Percentiles rank a stretch among this genome's conserved stretches.
Conservation (phyloP, 2,888 invertebrate species). For the Hirtodrosophila trivittata region DNA sequence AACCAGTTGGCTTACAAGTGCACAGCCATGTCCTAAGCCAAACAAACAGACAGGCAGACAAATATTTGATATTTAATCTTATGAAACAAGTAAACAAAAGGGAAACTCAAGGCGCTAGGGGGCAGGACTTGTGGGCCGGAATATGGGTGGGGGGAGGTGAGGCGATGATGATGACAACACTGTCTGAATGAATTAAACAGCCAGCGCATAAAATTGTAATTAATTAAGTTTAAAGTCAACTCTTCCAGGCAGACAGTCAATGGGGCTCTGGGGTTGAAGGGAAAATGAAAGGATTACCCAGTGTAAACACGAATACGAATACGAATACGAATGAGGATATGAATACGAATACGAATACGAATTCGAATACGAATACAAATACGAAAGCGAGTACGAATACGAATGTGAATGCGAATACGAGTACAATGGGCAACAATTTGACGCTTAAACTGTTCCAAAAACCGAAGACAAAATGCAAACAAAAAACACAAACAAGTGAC, state of each 20-base stretch:
- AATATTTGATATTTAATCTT: constrained; percentile 77
- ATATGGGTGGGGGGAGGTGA: background rate
- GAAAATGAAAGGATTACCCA: constrained; percentile 6
- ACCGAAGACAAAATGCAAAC: constrained; percentile 74
- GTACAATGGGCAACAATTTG: constrained; percentile 70
- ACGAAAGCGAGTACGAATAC: background rate
- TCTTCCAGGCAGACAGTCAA: constrained; percentile 10
- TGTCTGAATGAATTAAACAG: constrained; percentile 50
- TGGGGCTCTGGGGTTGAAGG: constrained; percentile 5
- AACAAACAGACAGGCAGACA: constrained; percentile 48
- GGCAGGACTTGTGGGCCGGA: background rate
- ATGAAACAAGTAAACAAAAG: constrained; percentile 59
- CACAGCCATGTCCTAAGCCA: constrained; percentile 50
- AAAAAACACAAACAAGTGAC: constrained; percentile 24
- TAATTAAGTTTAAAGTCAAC: constrained; percentile 76
- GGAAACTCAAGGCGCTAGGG: constrained; percentile 5
- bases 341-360: constrained; percentile 1
- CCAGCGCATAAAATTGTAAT: constrained; percentile 71
- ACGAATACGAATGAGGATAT: constrained; percentile 12
- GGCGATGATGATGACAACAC: constrained; percentile 14
- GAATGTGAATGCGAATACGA: constrained; percentile 63
- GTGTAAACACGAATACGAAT: background rate
- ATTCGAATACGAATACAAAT: background rate
- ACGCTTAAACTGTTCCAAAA: constrained; percentile 69
- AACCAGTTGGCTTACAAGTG: constrained; percentile 65